Evolutionary conservation across 2,113 vertebrate species (phyloP).

Genomic region (Rhinopomastus cyanomelas): DNA sequence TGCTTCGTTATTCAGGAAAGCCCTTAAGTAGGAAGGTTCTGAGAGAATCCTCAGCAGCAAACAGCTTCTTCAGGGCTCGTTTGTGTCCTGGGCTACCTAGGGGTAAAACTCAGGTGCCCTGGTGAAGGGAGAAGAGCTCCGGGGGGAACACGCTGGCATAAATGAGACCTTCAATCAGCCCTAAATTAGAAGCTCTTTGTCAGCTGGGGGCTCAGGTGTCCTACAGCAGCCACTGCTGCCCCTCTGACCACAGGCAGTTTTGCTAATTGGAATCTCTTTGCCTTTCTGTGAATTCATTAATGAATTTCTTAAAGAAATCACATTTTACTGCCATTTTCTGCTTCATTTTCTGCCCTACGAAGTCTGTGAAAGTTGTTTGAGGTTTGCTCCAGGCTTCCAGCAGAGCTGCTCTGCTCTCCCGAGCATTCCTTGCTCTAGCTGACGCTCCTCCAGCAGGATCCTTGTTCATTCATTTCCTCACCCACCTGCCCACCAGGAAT

Average conservation of each 20-base stretch:
- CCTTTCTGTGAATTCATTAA: background rate
- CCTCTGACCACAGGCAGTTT: background rate
- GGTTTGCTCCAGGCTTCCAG: no score
- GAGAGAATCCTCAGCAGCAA: conserved; percentile 20
- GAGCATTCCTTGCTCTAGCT: no score
- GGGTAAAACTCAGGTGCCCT: background rate
- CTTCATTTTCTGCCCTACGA: background rate
- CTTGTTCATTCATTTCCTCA: no score
- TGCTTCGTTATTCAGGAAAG: conserved; percentile 22
- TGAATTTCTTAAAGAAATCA: background rate
- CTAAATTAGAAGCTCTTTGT: conserved; percentile 37
- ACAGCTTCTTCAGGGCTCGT: conserved; percentile 8
- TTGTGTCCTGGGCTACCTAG: background rate
- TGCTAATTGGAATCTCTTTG: background rate
- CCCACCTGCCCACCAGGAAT: no score
- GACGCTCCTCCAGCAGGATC: no score
- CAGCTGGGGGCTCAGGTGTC: background rate
- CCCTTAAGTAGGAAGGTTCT: conserved; percentile 20
- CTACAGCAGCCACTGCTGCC: background rate
- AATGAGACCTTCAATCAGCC: conserved; percentile 26
- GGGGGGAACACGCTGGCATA: background rate
- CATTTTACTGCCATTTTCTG: background rate
- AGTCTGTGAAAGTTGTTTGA: background rate
- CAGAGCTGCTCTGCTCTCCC: no score
- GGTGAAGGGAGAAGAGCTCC: background rate